Evolutionary conservation across 2,797 vertebrate genomes (phyloP).

Genomic region (Sebastes taczanowskii): DNA sequence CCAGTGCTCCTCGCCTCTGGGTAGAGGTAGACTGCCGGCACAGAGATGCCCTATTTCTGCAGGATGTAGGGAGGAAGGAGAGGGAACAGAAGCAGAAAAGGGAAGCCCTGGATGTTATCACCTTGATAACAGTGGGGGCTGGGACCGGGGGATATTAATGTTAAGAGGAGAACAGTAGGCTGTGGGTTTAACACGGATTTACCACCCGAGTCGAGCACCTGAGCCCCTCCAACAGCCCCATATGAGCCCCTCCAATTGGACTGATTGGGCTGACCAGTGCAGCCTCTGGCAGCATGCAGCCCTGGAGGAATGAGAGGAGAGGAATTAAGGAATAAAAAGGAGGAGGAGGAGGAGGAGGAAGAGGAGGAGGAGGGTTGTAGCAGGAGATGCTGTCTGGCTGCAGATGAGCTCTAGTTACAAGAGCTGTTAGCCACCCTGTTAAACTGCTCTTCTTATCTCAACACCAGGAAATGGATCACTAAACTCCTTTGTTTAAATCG

Average conservation of each 20-base stretch:
- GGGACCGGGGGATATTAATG: slow-evolving; percentile 23
- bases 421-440: slow-evolving; percentile 52
- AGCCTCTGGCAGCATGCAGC: slow-evolving; percentile 41
- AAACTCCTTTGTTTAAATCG: slow-evolving; percentile 59
- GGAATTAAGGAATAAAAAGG: neutral
- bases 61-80: slow-evolving; percentile 6
- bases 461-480: slow-evolving; percentile 62
- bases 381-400: slow-evolving; percentile 46
- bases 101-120: slow-evolving; percentile 41
- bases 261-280: slow-evolving; percentile 65
- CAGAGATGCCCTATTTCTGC: slow-evolving; percentile 48
- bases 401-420: slow-evolving; percentile 58
- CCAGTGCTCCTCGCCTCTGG: slow-evolving; percentile 27
- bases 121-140: slow-evolving; percentile 31
- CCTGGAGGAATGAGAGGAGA: slow-evolving; percentile 42
- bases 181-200: slow-evolving; percentile 59
- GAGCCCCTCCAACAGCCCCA: slow-evolving; percentile 35
- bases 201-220: slow-evolving; percentile 47
- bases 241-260: slow-evolving; percentile 68
- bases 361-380: neutral
- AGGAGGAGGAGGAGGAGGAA: neutral
- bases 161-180: slow-evolving; percentile 24
- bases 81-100: neutral
- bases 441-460: slow-evolving; percentile 55
- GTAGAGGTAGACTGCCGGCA: slow-evolving; percentile 9